phyloP scores from a whole-genome alignment of 1,140 invertebrate species.

The Plectus sambesii region DNA sequence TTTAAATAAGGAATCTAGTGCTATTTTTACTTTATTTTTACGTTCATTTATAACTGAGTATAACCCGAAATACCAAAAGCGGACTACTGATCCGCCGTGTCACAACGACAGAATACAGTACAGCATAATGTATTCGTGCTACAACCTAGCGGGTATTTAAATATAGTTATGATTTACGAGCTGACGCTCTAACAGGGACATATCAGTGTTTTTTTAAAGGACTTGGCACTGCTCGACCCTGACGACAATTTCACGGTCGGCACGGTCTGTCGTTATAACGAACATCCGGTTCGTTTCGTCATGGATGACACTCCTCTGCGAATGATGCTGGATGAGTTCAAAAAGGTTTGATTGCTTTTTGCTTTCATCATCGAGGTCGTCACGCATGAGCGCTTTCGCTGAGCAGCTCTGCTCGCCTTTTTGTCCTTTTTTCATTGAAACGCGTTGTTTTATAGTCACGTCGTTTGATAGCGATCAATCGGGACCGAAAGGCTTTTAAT shows the following conservation, averaged over 20 bases:
- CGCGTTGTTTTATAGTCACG: background rate
- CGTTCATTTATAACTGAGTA: no score
- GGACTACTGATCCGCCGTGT: no score
- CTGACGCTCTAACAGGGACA: no score
- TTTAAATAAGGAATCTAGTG: no score
- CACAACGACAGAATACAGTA: no score
- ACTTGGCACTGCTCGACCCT: conserved; percentile 89
- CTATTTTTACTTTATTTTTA: no score
- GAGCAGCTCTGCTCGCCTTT: background rate
- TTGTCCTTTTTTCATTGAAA: background rate
- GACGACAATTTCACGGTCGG: conserved; percentile 77
- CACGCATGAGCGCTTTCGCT: background rate
- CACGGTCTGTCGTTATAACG: conserved; percentile 86
- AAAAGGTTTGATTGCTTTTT: conserved; percentile 55
- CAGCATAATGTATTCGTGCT: no score
- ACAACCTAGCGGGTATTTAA: no score
- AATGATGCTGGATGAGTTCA: conserved; percentile 89
- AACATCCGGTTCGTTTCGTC: conserved; percentile 86
- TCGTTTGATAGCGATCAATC: background rate
- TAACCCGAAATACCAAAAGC: no score
- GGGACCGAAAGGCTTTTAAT: background rate
- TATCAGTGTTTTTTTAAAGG: conserved; percentile 94
- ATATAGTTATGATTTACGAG: no score
- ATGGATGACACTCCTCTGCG: conserved; percentile 87
- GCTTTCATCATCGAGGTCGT: background rate